These are phyloP conservation scores for Pseudochirops corinnae DNA, from an alignment of 2,797 vertebrate species.

Conservation along the genomic window DNA sequence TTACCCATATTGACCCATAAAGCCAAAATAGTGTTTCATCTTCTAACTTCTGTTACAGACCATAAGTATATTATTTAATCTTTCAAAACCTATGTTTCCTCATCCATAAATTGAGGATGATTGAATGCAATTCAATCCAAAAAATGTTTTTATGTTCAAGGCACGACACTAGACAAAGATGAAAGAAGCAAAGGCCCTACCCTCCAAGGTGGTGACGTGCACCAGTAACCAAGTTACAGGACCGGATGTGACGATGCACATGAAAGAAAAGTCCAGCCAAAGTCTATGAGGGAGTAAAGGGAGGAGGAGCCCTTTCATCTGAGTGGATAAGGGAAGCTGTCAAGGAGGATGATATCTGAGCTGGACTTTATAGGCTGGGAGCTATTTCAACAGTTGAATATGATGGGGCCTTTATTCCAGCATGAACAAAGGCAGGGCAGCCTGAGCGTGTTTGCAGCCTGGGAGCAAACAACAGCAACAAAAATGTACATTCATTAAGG, in stretches of 20 bases:
- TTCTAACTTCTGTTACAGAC: not conserved
- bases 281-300: not conserved
- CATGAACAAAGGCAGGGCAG: not conserved
- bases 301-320: not conserved
- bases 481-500: not conserved
- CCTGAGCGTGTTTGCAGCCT: not conserved
- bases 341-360: not conserved
- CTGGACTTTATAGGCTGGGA: not conserved
- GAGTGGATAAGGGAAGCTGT: not conserved
- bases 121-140: not conserved
- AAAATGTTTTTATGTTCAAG: not conserved
- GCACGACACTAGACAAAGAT: not conserved
- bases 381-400: not conserved
- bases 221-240: not conserved
- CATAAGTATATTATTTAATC: not conserved
- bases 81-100: not conserved
- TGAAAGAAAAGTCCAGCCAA: not conserved
- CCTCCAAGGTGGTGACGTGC: not conserved
- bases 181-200: not conserved
- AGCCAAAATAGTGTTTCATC: not conserved
- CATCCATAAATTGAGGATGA: not conserved
- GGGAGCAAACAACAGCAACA: not conserved
- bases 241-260: not conserved
- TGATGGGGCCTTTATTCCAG: not conserved
- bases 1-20: not conserved